Base-by-base conservation (phyloP, 2,797 vertebrate species). In the Pogoniulus pusillus region DNA sequence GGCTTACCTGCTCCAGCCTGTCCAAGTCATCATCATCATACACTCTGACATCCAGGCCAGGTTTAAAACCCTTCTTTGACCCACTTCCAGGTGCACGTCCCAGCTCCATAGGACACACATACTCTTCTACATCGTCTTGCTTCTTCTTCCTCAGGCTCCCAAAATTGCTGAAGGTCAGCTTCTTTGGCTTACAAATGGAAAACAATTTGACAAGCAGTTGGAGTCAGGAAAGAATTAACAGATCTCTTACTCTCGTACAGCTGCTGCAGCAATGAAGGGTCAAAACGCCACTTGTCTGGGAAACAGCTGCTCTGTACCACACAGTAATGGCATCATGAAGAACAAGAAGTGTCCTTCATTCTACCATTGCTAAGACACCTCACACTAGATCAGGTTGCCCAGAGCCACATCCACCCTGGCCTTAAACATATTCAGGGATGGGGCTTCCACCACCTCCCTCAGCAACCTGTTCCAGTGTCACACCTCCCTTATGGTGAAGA, bases 51-150 rank as follows among this genome's bases (percentile, higher is more conserved):
- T 99, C 99, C 95, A 98, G 78, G 47, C 98, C 98, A 55, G 97
- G 39, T 57, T 97, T 97, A 30, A 97, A 98, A 16, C 98, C 98
- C 94, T 98, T 99, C 96, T 98, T 99, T 2, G 98, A 98, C 65
- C 98, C 97, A 45, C 97, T 97, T 85, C 98, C 98, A 84, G 98
- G 98, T 5, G 97, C 97, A 96, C 98, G 98, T 37, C 99, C 98
- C 93, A 99, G 96, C 43, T 99, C 99, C 99, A 99, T 99, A 1
- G 99, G 99, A 96, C 99, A 99, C 62, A 99, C 98, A 5, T 99
- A 99, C 95, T 99, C 99, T 84, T 99, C 99, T 12, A 89, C 98
- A 32, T 99, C 99, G 39, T 99, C 99, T 76, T 98, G 99, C 93
- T 97, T 99, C 92, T 99, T 99, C 97, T 98, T 99, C 87, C 98